Conservation (phyloP, 2,888 invertebrate genomes). For the Caenorhabditis sulstoni region DNA sequence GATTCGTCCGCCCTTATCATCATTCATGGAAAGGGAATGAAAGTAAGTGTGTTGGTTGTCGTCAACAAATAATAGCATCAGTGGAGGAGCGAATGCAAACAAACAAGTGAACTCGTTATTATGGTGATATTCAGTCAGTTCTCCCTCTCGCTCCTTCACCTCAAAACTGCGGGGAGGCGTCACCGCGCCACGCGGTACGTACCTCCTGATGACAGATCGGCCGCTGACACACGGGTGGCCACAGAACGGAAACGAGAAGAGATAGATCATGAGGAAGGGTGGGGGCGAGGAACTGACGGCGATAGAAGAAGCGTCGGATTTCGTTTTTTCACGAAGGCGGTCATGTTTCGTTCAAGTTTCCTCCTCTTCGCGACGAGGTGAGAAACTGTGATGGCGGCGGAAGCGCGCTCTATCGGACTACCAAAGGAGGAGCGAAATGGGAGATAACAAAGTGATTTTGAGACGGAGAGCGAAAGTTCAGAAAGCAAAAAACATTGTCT, state of each 20-base stretch:
- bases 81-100: conserved; percentile 24
- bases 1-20: no score
- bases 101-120: conserved; percentile 42
- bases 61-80: conserved; percentile 8
- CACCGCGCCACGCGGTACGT: not conserved
- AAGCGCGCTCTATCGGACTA: no score
- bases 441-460: no score
- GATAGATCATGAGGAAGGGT: conserved; percentile 25
- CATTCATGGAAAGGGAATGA: no score
- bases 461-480: no score
- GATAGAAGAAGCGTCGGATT: not conserved
- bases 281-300: conserved; percentile 13
- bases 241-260: not conserved
- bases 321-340: no score
- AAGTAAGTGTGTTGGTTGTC: not conserved
- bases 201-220: not conserved
- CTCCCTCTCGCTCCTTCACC: not conserved
- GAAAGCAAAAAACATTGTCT: no score
- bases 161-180: not conserved
- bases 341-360: no score
- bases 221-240: not conserved
- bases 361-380: no score
- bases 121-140: conserved; percentile 10
- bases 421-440: no score
- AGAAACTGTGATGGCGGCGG: no score